A percentile compares a stretch with the other conserved stretches of the same genome.
Conservation (phyloP, 1,140 invertebrate species). For the Tetramorium simillimum region DNA sequence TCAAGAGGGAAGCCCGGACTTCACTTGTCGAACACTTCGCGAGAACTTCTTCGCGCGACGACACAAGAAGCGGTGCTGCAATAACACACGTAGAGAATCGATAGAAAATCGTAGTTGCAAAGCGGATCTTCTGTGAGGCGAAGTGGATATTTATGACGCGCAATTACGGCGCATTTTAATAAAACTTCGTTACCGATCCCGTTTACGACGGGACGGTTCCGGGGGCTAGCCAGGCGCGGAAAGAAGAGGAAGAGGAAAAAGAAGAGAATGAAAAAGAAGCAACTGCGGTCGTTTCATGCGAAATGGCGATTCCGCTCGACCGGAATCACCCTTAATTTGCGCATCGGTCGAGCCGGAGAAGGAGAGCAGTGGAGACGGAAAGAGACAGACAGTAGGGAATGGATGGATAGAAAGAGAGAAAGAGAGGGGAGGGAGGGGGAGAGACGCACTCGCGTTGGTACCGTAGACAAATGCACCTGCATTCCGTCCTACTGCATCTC, state of each 20-base stretch:
- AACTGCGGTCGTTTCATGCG: conserved; percentile 65
- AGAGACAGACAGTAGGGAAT: background rate
- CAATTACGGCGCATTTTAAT: conserved; percentile 72
- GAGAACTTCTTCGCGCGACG: background rate
- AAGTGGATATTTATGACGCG: conserved; percentile 64
- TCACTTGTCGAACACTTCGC: background rate
- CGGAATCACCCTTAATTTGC: conserved; percentile 74
- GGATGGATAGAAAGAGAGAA: conserved; percentile 1
- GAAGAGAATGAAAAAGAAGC: conserved; percentile 48
- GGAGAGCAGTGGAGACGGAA: background rate
- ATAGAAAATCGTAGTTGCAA: conserved; percentile 33
- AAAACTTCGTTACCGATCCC: conserved; percentile 62
- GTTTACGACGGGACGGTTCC: conserved; percentile 54
- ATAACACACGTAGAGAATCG: conserved; percentile 24
- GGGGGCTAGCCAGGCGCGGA: background rate
- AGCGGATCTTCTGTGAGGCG: conserved; percentile 22
- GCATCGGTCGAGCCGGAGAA: conserved; percentile 56
- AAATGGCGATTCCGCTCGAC: conserved; percentile 68
- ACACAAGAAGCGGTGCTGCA: conserved; percentile 46
- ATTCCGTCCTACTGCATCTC: conserved; percentile 71
- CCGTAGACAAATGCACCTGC: conserved; percentile 74
- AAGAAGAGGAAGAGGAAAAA: conserved; percentile 1
- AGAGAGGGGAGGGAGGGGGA: conserved; percentile 29
- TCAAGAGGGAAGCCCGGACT: background rate
- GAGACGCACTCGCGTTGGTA: conserved; percentile 59